These are phyloP conservation scores for Botrylloides violaceus DNA, from an alignment of 23 tunicate species.

Conservation along the genomic window DNA sequence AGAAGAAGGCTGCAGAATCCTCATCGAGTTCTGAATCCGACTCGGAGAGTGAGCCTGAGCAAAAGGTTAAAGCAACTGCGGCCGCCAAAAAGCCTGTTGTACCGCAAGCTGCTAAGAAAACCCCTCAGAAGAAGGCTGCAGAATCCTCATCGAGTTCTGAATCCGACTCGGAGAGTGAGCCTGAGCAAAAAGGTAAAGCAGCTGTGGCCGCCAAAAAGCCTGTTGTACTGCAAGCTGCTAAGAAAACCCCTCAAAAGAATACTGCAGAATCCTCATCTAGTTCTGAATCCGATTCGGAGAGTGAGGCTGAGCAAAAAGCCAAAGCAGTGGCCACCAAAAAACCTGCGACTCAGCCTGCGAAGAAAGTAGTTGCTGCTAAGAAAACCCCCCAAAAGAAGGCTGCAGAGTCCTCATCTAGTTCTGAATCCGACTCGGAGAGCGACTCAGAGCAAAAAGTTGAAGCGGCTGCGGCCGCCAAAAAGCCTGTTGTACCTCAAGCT, in stretches of 20 bases:
- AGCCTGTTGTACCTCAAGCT: background rate
- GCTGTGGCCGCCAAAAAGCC: background rate
- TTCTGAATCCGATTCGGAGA: constrained; percentile 7
- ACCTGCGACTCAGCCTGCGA: too few relatives aligned
- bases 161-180: background rate
- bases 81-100: background rate
- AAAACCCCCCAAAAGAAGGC: too few relatives aligned
- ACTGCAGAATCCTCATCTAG: background rate
- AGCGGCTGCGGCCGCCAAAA: background rate
- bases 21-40: background rate
- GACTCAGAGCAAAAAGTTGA: background rate
- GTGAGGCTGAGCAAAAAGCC: background rate
- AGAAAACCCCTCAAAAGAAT: background rate
- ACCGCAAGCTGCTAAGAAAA: background rate
- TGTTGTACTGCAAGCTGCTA: background rate
- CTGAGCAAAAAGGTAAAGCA: background rate
- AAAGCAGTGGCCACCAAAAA: background rate
- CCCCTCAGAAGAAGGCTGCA: background rate
- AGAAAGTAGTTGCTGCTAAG: too few relatives aligned
- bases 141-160: constrained; percentile 1
- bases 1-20: background rate
- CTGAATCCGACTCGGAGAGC: background rate
- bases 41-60: background rate
- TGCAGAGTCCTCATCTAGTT: background rate
- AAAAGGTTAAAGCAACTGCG: background rate